Base-by-base conservation (phyloP, 2,888 invertebrate genomes). In the Carterocephalus palaemon region DNA sequence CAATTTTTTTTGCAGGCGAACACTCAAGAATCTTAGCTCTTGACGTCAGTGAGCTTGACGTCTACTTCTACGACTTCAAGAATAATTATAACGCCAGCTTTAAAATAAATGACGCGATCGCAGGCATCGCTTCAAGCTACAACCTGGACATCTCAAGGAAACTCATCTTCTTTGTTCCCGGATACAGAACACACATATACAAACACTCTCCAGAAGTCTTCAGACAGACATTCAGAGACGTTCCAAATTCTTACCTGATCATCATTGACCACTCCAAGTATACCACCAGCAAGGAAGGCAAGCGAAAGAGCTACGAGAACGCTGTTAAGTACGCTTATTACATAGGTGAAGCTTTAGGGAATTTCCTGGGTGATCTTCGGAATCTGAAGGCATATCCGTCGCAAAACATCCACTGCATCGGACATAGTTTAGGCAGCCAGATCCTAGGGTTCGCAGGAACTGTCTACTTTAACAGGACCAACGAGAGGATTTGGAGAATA, bases 31-130 rank as follows among this genome's bases (percentile, higher is more conserved):
- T 59, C 0, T 49, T 69, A n/a, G 57, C 75, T 46, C 56, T 68
- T 3, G 75, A 75, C 39, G 70, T 84, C 42, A 75, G 75, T 45
- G 71, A 72, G 34, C 58, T 73, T 0, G 64, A 71, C 47, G 63
- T 84, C 1, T 84, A 70, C 56, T 72, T 85, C 57, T 84, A 85
- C 55, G 86, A 86, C 52, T 85, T 86, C 62, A 62, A 76, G 31
- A 82, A 83, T 49, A 73, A 83, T 47, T 71, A 70, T 53, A 80
- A 82, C 52, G 49, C 75, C 4, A 67, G 65, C 1, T 77, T 63
- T 33, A 71, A 67, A 0, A 74, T 84, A 9, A 66, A 74, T 9
- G 54, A 52, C 1, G 83, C 81, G 0, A 67, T 63, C 0, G 64
- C 71, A 24, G 69, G 69, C 1, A 64, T 86, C 43, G 73, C 70